phyloP scores from a whole-genome alignment of 92 coral and sea anemone genomes.

The Phenganax stokvisi region DNA sequence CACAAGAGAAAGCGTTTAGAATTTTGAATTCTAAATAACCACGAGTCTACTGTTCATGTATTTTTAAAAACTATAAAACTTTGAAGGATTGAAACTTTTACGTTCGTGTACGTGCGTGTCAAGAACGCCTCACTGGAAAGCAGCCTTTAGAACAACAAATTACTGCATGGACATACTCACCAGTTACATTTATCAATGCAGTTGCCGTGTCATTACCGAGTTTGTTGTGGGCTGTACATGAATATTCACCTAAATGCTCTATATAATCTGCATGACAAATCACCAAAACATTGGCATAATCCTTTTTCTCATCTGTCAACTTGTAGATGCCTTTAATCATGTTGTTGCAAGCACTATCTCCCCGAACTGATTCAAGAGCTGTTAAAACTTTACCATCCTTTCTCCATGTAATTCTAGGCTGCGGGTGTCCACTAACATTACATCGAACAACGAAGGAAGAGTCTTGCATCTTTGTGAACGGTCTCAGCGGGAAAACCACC shows the following conservation, averaged over 20 bases:
- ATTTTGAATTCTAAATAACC: too few species aligned
- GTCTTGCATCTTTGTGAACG: constrained; percentile 27
- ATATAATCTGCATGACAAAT: constrained; percentile 39
- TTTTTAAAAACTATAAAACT: too few species aligned
- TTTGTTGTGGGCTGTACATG: constrained; percentile 44
- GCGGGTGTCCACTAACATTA: constrained; percentile 54
- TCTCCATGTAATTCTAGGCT: constrained; percentile 47
- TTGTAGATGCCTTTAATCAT: constrained; percentile 4
- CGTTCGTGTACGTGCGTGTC: background rate
- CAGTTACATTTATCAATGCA: constrained; percentile 40
- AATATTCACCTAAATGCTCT: constrained; percentile 35
- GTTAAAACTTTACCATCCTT: constrained; percentile 28
- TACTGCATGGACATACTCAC: constrained; percentile 7
- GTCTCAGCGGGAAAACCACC: constrained; percentile 10
- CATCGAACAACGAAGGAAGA: constrained; percentile 41
- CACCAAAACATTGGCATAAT: constrained; percentile 19
- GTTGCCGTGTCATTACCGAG: constrained; percentile 29
- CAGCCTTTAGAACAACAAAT: background rate
- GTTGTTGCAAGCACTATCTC: constrained; percentile 20
- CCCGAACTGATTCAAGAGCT: background rate
- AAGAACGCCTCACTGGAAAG: background rate
- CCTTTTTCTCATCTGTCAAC: background rate
- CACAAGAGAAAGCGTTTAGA: too few species aligned
- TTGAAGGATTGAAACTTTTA: too few species aligned
- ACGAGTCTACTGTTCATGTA: too few species aligned